These are phyloP conservation scores for Antheraea assamensis DNA, from an alignment of 2,888 invertebrate genomes.

Conservation along the genomic window DNA sequence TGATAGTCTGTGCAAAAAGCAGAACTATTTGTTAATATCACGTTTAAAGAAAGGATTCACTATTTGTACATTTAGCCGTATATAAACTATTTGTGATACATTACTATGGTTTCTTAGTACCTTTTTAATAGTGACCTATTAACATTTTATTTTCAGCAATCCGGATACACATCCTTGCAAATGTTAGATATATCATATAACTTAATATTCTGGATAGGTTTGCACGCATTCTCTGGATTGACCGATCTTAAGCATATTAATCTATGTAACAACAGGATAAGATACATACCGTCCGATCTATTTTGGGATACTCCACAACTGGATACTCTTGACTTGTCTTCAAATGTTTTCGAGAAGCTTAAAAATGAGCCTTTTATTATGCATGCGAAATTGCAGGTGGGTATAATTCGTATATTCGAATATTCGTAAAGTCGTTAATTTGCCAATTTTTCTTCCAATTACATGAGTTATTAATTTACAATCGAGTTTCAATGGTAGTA, in stretches of 20 bases:
- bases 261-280: constrained; percentile 83
- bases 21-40: not conserved
- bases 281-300: constrained; percentile 79
- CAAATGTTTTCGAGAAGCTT: constrained; percentile 83
- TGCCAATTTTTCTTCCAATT: too few relatives aligned
- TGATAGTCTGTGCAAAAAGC: too few relatives aligned
- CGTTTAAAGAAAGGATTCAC: not conserved
- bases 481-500: too few relatives aligned
- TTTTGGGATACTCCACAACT: constrained; percentile 81
- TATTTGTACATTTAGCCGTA: not conserved
- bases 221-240: constrained; percentile 82
- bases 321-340: constrained; percentile 81
- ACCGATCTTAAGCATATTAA: constrained; percentile 78
- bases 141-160: constrained; percentile 62
- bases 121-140: not conserved
- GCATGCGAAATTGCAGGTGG: constrained; percentile 78
- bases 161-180: constrained; percentile 72
- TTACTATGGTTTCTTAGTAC: not conserved
- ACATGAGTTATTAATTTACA: too few relatives aligned
- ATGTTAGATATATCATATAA: constrained; percentile 82
- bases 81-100: not conserved
- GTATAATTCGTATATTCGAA: too few relatives aligned
- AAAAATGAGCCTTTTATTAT: constrained; percentile 81
- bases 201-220: constrained; percentile 83
- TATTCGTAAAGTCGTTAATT: too few relatives aligned